Evolutionary conservation across 2,113 vertebrate genomes (phyloP), one percentile per base, ranked within the genome.

Genomic region (Rattus rattus): DNA sequence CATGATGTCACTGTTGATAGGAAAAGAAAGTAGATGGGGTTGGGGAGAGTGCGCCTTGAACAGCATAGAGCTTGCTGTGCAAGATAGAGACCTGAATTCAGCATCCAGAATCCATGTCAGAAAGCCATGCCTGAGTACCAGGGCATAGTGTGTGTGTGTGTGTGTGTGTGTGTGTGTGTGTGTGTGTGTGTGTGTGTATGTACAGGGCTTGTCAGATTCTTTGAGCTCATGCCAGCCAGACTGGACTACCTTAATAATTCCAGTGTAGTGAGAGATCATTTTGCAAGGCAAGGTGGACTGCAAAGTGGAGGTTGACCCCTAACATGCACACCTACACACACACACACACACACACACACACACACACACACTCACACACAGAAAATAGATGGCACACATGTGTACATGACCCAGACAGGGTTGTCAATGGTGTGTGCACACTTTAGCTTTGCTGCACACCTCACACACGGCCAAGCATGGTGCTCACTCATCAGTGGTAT

Each of bases 401-500:
- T 85, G 14, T 47, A 30, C 36, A 11, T 47, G 63, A 39, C 59
- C 24, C 36, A 52, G 19, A 76, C 22, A 65, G 81, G 80, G 20
- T 49, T 36, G 0, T 19, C 14, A 72, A n/a, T n/a, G 2, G 9
- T 14, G 33, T 26, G 2, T n/a, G 43, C 19, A 43, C 4, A 28
- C 36, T 63, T 63, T 8, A 63, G n/a, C 81, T 30, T 63, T 84
- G 59, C 26, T 30, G 24, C 16, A 28, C 6, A 11, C 65, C 65
- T 65, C 36, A 36, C 43, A n/a, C 4, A 30, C 7, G 5, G 1
- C 28, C 26, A 24, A 52, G 19, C 52, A 39, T 2, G 5, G 1
- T 8, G 0, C 1, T 0, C 5, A 4, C 12, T 0, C 39, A 16
- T 43, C 59, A 36, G 2, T 6, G 12, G 1, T 33, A 39, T 22